Base-by-base conservation (phyloP, 1,140 invertebrate species). In the Halictus rubicundus region DNA sequence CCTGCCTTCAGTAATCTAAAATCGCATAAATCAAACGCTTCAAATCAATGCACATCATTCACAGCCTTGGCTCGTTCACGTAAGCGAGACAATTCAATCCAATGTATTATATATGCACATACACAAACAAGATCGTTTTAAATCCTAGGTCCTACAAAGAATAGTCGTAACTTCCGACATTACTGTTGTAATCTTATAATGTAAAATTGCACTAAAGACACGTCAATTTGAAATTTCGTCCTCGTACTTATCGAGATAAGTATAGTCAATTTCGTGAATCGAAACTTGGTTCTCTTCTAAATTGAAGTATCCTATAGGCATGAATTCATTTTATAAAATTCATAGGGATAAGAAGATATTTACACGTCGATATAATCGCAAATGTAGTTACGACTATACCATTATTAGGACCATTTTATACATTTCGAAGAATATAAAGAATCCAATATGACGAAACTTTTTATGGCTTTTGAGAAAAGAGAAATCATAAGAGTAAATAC, bases 1-100 rank as follows among this genome's bases (percentile, higher is more conserved):
- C 60, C 42, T 32, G 32, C n/a, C n/a, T 25, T 32, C n/a, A n/a
- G 19, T 64, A 2, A 8, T 39, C 16, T 46, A 27, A 64, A 63
- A 61, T 63, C 42, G 21, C 9, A 68, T 64, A 59, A 21, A 68
- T 1, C 60, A 1, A 59, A 63, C 73, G 6, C 46, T n/a, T n/a
- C 32, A 81, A 68, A 32, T 60, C 68, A 76, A 69, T 63, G 14
- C 42, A 69, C 23, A 57, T 68, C 66, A 78, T 68, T 85, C 84
- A 85, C 84, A 85, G 83, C 84, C 84, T 69, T 71, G 59, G 79
- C 71, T 72, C 72, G 68, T 60, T 57, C 71, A 77, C 46, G 37
- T 84, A 76, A 60, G 63, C 68, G 54, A 84, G 76, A 60, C 80
- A 83, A 49, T 84, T 72, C 54, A 72, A 77, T 61, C 52, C 77